Percentiles rank a stretch among this genome's conserved stretches.
Conservation (phyloP, 2,113 vertebrate genomes). For the Tretioscincus oriximinensis region DNA sequence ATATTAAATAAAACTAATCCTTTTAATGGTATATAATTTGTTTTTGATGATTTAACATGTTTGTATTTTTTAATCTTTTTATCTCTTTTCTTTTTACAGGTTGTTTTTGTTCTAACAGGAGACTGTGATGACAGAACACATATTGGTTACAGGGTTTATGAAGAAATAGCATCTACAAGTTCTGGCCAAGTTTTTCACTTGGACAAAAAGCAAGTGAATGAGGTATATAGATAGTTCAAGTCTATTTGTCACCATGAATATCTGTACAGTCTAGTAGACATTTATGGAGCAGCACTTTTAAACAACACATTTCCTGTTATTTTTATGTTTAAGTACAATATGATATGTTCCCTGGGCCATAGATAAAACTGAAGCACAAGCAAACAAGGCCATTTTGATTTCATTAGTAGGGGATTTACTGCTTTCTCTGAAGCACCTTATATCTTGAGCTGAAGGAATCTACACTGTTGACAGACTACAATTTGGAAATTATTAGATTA, state of each 20-base stretch:
- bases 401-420: no score
- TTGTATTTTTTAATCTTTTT: not conserved
- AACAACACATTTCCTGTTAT: no score
- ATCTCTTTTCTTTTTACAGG: slow-evolving; percentile 65
- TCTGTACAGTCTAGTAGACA: not conserved
- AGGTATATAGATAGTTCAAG: slow-evolving; percentile 77
- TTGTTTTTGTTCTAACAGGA: slow-evolving; percentile 97
- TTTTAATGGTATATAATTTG: not conserved
- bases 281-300: not conserved
- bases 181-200: slow-evolving; percentile 98
- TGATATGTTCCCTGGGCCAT: no score
- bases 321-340: no score
- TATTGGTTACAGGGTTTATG: slow-evolving; percentile 93
- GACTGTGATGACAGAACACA: slow-evolving; percentile 95
- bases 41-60: slow-evolving; percentile 6
- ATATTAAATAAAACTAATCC: slow-evolving; percentile 2
- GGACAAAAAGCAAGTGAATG: slow-evolving; percentile 98
- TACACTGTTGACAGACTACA: not conserved
- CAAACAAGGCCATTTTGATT: not conserved
- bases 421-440: no score
- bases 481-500: not conserved
- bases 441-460: no score
- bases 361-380: not conserved
- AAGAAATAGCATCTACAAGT: slow-evolving; percentile 98
- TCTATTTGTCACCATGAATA: no score